Conservation (phyloP, 2,113 vertebrate species). For the Prinia subflava region DNA sequence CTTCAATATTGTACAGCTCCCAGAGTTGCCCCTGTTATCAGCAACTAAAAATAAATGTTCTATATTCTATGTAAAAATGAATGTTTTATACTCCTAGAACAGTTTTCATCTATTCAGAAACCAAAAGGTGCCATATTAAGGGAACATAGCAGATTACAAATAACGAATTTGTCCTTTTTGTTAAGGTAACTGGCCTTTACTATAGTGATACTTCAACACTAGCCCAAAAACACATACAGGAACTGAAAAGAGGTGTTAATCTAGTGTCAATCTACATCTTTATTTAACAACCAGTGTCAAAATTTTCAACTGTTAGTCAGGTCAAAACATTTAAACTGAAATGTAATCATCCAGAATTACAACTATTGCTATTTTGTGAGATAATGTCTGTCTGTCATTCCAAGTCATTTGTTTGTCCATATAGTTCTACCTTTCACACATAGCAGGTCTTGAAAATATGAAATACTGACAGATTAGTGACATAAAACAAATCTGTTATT, state of each 20-base stretch:
- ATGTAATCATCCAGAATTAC: neutral
- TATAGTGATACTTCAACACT: slow-evolving; percentile 27
- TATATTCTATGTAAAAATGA: neutral
- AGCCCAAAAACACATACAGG: slow-evolving; percentile 49
- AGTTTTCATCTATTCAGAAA: slow-evolving; percentile 43
- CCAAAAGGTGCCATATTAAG: slow-evolving; percentile 26
- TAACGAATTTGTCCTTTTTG: slow-evolving; percentile 36
- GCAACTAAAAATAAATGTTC: slow-evolving; percentile 7
- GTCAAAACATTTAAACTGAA: slow-evolving; percentile 31
- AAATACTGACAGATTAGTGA: neutral
- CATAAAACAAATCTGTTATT: neutral
- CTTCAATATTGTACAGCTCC: neutral
- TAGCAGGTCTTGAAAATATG: neutral
- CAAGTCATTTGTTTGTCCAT: neutral
- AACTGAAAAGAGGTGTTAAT: neutral
- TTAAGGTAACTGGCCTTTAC: slow-evolving; percentile 41
- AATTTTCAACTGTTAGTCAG: neutral
- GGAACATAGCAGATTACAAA: slow-evolving; percentile 48
- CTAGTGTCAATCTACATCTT: slow-evolving; percentile 3
- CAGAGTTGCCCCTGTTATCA: neutral
- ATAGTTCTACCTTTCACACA: neutral
- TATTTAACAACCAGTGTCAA: neutral
- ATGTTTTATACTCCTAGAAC: slow-evolving; percentile 18
- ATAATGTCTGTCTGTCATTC: neutral
- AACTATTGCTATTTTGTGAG: neutral